Evolutionary conservation across 1,140 invertebrate genomes (phyloP).

Genomic region (Platorchestia sp.): DNA sequence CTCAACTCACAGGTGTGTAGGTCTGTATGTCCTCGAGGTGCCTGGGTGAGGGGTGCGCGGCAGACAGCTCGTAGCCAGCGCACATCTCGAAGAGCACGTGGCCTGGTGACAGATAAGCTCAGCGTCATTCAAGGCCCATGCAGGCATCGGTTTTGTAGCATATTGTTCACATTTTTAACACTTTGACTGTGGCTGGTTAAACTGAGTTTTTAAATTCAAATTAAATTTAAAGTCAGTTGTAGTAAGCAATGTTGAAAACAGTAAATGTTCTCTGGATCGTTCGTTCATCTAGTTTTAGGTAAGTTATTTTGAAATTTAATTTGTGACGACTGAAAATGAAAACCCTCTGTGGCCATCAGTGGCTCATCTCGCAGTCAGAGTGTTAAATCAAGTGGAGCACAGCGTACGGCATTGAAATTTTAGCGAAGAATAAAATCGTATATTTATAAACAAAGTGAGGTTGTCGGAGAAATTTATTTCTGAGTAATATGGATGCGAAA

Average conservation of each 20-base stretch:
- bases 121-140: not conserved
- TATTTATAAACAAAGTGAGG: not conserved
- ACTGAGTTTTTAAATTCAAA: no score
- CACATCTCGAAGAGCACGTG: constrained; percentile 93
- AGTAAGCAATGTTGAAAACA: no score
- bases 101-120: constrained; percentile 71
- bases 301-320: no score
- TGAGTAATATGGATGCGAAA: not conserved
- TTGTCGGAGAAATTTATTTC: not conserved
- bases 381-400: not conserved
- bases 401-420: not conserved
- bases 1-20: constrained; percentile 79
- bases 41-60: constrained; percentile 79
- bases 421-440: not conserved
- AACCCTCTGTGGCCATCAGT: no score
- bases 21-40: constrained; percentile 81
- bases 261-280: no score
- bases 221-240: no score
- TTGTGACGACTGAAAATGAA: no score
- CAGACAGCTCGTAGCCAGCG: constrained; percentile 83
- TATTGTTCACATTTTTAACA: no score
- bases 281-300: no score
- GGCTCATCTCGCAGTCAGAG: no score
- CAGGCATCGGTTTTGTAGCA: no score
- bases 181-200: no score